These are phyloP conservation scores for Sorex araneus DNA, from an alignment of 2,113 vertebrate species.

Conservation along the genomic window DNA sequence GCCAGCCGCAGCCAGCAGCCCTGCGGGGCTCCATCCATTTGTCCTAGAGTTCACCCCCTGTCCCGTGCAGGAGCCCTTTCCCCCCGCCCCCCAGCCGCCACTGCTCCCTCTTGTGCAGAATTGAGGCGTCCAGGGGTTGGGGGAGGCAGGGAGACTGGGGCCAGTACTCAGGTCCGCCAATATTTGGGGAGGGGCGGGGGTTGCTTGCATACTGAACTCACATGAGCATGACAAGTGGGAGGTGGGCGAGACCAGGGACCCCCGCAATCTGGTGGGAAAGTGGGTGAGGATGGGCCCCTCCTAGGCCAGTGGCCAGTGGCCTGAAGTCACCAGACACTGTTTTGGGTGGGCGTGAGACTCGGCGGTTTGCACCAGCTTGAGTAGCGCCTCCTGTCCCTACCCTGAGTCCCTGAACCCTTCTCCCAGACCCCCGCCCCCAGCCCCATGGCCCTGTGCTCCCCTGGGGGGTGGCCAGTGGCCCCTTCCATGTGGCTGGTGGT, in stretches of 20 bases:
- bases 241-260: neutral
- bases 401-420: neutral
- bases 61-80: no score
- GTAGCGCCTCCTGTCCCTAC: neutral
- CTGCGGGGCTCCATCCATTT: no score
- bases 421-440: neutral
- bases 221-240: neutral
- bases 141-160: no score
- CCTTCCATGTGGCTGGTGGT: no score
- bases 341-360: neutral
- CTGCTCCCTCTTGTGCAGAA: neutral
- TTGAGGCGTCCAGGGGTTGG: no score
- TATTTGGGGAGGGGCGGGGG: no score
- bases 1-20: no score
- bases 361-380: neutral
- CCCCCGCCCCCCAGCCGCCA: no score
- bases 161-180: no score
- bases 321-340: neutral
- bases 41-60: no score
- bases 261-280: neutral
- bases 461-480: accelerated
- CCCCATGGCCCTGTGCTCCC: neutral
- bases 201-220: neutral
- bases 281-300: neutral
- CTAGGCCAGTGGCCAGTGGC: neutral